Base-by-base conservation (phyloP, 2,888 invertebrate species). In the Chrysina gloriosa region DNA sequence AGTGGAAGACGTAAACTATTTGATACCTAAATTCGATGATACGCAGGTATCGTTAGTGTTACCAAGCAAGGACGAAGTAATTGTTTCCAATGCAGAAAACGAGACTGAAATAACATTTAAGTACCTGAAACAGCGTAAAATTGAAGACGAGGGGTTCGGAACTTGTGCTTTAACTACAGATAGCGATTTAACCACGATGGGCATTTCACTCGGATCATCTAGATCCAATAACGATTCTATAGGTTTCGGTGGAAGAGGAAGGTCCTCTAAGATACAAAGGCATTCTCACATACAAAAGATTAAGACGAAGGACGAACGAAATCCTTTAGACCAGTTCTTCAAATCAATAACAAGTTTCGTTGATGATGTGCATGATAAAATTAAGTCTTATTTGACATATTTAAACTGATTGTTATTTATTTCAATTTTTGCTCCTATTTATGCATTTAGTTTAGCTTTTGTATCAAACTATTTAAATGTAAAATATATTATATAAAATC, bases 81-180 rank as follows among this genome's bases (percentile, higher is more conserved):
- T 63, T 5, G 29, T 70, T 14, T 70, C 65, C 6, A 71, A 71
- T 36, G 68, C 61, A n/a, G 65, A 73, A 21, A 73, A 71, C 1
- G 70, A 71, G 23, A 71, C 73, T 1, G 73, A 74, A 63, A 70
- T 76, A 19, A 74, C 70, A 61, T 71, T 42, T 21, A 63, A 63
- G 23, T 63, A 52, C 42, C 21, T n/a, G 21, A 31, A 31, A n/a
- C 7, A 31, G 31, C 2, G 2, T 2, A 21, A 45, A 45, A 9
- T 21, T 3, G 29, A 25, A 42, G 21, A 54, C 6, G 31, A 65
- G 19, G 16, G 25, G 6, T 23, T 16, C 16, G 29, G 39, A 14
- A 65, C 52, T 65, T 42, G 54, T 56, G 21, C 42, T n/a, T 11
- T 42, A 3, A 9, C 19, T 11, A 56, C 21, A 21, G 45, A 45